Evolutionary conservation across 2,888 invertebrate species (phyloP).

Genomic region (Hipparchia semele): DNA sequence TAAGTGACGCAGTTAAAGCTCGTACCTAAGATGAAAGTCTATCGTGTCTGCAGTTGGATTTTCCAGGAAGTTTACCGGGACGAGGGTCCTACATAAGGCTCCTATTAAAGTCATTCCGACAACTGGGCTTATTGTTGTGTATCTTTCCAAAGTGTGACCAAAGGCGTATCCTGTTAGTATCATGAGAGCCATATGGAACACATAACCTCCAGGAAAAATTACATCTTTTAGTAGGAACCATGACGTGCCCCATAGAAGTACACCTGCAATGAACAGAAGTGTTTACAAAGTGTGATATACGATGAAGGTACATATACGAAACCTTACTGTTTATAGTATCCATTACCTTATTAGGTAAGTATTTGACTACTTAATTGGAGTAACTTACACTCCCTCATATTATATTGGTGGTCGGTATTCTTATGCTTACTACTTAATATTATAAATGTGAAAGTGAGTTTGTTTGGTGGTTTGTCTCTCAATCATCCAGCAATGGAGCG

Average conservation of each 20-base stretch:
- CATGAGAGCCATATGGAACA: slow-evolving; percentile 66
- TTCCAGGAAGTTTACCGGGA: slow-evolving; percentile 61
- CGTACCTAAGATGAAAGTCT: slow-evolving; percentile 75
- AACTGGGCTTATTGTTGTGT: slow-evolving; percentile 67
- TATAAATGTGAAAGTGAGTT: no score
- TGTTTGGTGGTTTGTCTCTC: no score
- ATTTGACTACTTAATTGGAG: slow-evolving; percentile 1
- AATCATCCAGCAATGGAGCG: no score
- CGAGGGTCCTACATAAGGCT: slow-evolving; percentile 66
- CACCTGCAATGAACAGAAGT: slow-evolving; percentile 54
- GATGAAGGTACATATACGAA: background rate
- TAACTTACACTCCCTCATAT: slow-evolving; percentile 12
- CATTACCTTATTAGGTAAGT: slow-evolving; percentile 22
- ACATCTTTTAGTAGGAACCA: slow-evolving; percentile 67
- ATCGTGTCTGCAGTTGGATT: slow-evolving; percentile 61
- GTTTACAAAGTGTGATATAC: background rate
- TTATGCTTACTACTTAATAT: no score
- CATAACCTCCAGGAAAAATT: slow-evolving; percentile 60
- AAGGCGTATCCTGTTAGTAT: slow-evolving; percentile 65
- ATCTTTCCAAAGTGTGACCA: slow-evolving; percentile 71
- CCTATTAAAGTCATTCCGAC: slow-evolving; percentile 76
- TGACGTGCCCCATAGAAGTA: slow-evolving; percentile 66
- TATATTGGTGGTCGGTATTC: background rate
- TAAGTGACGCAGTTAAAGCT: slow-evolving; percentile 20
- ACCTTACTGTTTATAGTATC: slow-evolving; percentile 8